Conservation (phyloP, 2,888 invertebrate species). For the Pegoplata infirma region DNA sequence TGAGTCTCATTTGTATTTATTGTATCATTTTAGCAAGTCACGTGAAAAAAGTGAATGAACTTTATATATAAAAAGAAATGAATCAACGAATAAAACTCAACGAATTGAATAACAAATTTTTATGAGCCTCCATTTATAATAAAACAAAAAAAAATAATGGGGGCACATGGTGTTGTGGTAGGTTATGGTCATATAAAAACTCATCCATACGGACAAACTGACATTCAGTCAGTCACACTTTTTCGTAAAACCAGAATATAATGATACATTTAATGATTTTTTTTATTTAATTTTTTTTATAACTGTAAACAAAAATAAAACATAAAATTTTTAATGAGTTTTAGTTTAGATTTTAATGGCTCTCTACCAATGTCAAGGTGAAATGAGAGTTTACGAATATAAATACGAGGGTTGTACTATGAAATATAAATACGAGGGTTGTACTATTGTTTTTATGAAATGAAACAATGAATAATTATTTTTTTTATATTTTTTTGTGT, state of each 20-base stretch:
- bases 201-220: neutral
- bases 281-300: constrained; percentile 18
- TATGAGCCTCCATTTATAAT: constrained; percentile 32
- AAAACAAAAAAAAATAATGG: too few species aligned
- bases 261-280: constrained; percentile 11
- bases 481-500: neutral
- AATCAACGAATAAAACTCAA: constrained; percentile 17
- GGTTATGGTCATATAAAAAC: constrained; percentile 65
- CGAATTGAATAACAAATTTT: constrained; percentile 16
- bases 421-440: too few species aligned
- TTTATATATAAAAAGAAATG: constrained; percentile 1
- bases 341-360: constrained; percentile 24
- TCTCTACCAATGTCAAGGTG: constrained; percentile 56
- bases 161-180: constrained; percentile 66
- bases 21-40: constrained; percentile 1
- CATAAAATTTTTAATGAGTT: constrained; percentile 40
- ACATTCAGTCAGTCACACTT: constrained; percentile 3
- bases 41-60: constrained; percentile 10
- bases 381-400: constrained; percentile 35
- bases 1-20: constrained; percentile 36
- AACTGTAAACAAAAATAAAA: constrained; percentile 2
- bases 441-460: constrained; percentile 13
- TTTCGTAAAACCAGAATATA: neutral
- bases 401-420: too few species aligned
- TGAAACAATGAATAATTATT: neutral